These are phyloP conservation scores for Rutpela maculata DNA, from an alignment of 2,888 invertebrate species.

Conservation along the genomic window DNA sequence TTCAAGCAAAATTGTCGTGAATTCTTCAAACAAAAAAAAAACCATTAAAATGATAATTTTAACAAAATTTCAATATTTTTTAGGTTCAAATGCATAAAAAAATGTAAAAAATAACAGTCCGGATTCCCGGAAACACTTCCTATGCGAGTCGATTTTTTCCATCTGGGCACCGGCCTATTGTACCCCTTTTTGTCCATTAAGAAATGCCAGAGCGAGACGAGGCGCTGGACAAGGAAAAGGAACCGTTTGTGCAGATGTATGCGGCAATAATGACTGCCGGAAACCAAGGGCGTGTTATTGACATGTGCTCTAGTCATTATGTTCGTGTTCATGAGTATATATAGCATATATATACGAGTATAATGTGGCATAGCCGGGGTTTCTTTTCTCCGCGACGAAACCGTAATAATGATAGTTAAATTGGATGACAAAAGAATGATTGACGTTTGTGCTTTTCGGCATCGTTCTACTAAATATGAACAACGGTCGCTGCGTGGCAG, in stretches of 20 bases:
- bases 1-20: too few species aligned
- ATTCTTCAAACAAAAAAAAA: too few species aligned
- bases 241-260: conserved; percentile 53
- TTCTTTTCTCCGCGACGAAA: conserved; percentile 41
- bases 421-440: conserved; percentile 48
- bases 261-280: conserved; percentile 59
- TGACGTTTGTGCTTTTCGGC: conserved; percentile 42
- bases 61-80: too few species aligned
- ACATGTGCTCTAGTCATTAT: conserved; percentile 60
- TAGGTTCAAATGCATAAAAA: too few species aligned
- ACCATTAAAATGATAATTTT: too few species aligned
- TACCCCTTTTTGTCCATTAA: conserved; percentile 16
- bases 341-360: conserved; percentile 10
- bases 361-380: background rate
- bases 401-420: conserved; percentile 46
- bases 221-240: conserved; percentile 19
- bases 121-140: too few species aligned
- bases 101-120: too few species aligned
- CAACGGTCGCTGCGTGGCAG: background rate
- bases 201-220: conserved; percentile 8
- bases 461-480: background rate
- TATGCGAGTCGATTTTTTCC: too few species aligned
- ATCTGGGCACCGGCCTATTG: too few species aligned
- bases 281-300: conserved; percentile 63
- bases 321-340: conserved; percentile 30